Conservation (phyloP, 53 echinoderm and acorn worm species). For the Holothuria scabra region DNA sequence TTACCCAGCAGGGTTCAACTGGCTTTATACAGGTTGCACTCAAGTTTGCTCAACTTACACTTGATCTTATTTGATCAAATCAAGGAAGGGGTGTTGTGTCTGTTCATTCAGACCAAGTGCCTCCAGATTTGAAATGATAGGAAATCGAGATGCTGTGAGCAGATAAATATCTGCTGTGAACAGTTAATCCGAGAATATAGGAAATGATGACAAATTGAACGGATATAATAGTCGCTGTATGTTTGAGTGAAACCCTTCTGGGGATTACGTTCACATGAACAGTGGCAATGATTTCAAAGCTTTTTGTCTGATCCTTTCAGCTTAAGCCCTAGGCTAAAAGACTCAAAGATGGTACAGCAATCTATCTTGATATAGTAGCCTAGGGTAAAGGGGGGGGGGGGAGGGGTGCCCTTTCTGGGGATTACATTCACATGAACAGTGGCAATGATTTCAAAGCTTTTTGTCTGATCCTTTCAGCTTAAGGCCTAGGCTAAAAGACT, state of each 20-base stretch:
- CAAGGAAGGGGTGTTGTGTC: neutral
- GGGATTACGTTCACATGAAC: neutral
- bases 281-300: conserved; percentile 1
- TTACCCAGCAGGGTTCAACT: neutral
- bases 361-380: too few relatives aligned
- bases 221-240: conserved; percentile 70
- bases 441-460: conserved; percentile 14
- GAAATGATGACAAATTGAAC: conserved; percentile 92
- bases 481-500: too few relatives aligned
- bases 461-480: conserved; percentile 18
- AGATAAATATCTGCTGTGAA: conserved; percentile 63
- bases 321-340: too few relatives aligned
- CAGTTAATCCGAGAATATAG: conserved; percentile 71
- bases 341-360: too few relatives aligned
- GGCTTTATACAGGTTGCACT: neutral
- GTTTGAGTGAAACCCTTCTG: neutral
- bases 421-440: neutral
- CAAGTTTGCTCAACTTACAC: conserved; percentile 57
- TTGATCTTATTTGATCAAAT: conserved; percentile 99
- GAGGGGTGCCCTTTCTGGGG: neutral
- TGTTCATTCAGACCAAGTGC: neutral
- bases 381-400: too few relatives aligned
- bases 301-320: conserved; percentile 26
- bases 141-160: conserved; percentile 99
- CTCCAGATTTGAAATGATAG: conserved; percentile 77